Evolutionary conservation across 2,113 vertebrate genomes (phyloP).

Genomic region (Rutilus rutilus): DNA sequence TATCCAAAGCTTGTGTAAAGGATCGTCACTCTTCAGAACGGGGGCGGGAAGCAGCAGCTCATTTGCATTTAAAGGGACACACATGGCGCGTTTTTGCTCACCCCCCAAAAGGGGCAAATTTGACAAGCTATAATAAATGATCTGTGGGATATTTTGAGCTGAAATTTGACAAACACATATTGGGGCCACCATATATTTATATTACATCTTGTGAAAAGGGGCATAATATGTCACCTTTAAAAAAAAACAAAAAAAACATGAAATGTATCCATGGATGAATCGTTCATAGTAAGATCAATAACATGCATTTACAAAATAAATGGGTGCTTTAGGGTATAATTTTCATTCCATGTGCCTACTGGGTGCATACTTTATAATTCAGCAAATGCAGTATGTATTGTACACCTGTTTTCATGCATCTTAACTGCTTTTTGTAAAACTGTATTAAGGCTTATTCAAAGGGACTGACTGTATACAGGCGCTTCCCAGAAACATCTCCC

Average conservation of each 20-base stretch:
- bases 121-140: too few species aligned
- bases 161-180: too few species aligned
- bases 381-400: neutral
- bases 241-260: neutral
- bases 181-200: too few species aligned
- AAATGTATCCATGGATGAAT: neutral
- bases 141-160: too few species aligned
- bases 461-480: neutral
- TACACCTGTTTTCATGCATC: neutral
- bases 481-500: conserved; percentile 29
- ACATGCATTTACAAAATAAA: neutral
- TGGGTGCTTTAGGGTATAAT: neutral
- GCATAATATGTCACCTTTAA: too few species aligned
- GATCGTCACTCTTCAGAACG: too few species aligned
- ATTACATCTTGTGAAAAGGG: too few species aligned
- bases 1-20: too few species aligned
- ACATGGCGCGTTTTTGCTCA: too few species aligned
- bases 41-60: too few species aligned
- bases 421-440: neutral
- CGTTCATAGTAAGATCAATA: neutral
- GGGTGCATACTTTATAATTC: neutral
- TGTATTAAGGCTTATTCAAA: neutral
- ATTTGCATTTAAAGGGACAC: too few species aligned
- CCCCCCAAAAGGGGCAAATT: too few species aligned
- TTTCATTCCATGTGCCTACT: neutral